A percentile compares a stretch with the other conserved stretches of the same genome.
Evolutionary conservation across 2,888 invertebrate species (phyloP).

Genomic region (Helobdella robusta): DNA sequence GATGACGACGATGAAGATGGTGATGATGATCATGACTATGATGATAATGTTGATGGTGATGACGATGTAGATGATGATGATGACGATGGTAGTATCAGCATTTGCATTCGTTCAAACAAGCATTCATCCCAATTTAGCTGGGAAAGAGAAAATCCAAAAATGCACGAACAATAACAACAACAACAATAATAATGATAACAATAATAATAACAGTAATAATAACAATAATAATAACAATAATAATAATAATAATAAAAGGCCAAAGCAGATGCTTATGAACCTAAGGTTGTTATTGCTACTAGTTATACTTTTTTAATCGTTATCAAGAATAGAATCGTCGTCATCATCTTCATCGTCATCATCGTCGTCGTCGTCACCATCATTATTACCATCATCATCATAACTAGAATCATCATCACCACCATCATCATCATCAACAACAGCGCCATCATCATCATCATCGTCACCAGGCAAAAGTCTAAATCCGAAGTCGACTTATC

Average conservation of each 20-base stretch:
- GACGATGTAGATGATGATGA: too few species aligned
- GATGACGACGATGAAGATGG: too few species aligned
- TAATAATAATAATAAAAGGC: background rate
- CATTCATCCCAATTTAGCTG: background rate
- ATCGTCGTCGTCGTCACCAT: background rate
- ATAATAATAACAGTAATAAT: background rate
- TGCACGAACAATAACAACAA: background rate
- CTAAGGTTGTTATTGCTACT: background rate
- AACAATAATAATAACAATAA: background rate
- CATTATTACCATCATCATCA: too few species aligned
- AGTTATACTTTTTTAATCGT: background rate
- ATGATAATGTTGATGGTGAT: too few species aligned
- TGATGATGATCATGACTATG: too few species aligned
- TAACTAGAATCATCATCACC: too few species aligned
- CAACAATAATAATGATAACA: background rate
- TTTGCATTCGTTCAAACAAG: background rate
- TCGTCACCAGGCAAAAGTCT: background rate
- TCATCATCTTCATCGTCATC: conserved; percentile 14
- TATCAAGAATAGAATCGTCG: background rate
- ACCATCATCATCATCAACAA: background rate
- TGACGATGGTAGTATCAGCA: background rate
- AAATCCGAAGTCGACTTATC: background rate
- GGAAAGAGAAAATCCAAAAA: background rate
- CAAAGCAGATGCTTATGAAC: background rate
- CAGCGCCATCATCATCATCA: background rate